Conservation (phyloP, 2,113 vertebrate genomes). For the Toxotes chatareus region DNA sequence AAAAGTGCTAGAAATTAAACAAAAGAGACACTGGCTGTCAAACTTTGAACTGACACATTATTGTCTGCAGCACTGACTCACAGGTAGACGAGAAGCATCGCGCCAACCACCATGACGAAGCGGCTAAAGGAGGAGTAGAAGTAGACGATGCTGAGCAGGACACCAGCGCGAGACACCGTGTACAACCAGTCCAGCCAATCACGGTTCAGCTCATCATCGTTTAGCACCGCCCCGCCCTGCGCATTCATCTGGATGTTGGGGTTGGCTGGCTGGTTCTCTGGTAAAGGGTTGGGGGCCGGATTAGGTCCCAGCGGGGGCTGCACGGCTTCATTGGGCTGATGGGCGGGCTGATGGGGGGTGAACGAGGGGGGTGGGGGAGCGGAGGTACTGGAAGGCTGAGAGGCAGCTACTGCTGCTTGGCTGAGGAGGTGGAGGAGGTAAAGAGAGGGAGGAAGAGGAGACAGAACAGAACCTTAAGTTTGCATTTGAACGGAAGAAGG, state of each 20-base stretch:
- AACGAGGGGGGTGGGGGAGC: conserved; percentile 77
- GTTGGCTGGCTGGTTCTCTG: conserved; percentile 90
- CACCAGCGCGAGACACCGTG: conserved; percentile 90
- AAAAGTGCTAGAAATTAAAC: not conserved
- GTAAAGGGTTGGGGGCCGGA: conserved; percentile 80
- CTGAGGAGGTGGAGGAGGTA: conserved; percentile 72
- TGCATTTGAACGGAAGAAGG: no score
- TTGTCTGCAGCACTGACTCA: conserved; percentile 65
- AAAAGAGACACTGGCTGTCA: no score
- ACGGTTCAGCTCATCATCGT: conserved; percentile 95
- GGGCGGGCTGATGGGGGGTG: conserved; percentile 64
- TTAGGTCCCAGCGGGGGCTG: conserved; percentile 86
- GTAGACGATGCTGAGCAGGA: conserved; percentile 96
- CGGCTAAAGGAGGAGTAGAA: conserved; percentile 98
- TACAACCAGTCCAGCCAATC: conserved; percentile 99
- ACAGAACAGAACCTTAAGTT: conserved; percentile 20
- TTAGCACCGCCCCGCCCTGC: conserved; percentile 88
- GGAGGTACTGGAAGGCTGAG: conserved; percentile 81
- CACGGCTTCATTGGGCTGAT: conserved; percentile 82
- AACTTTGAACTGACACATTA: not conserved
- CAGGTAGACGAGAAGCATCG: conserved; percentile 96
- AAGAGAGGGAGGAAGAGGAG: conserved; percentile 17
- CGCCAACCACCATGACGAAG: conserved; percentile 94
- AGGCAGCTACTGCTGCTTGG: conserved; percentile 92
- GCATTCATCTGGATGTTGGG: conserved; percentile 90